phyloP scores from a whole-genome alignment of 1,140 invertebrate genomes.

The Akabosia matsudoensis region DNA sequence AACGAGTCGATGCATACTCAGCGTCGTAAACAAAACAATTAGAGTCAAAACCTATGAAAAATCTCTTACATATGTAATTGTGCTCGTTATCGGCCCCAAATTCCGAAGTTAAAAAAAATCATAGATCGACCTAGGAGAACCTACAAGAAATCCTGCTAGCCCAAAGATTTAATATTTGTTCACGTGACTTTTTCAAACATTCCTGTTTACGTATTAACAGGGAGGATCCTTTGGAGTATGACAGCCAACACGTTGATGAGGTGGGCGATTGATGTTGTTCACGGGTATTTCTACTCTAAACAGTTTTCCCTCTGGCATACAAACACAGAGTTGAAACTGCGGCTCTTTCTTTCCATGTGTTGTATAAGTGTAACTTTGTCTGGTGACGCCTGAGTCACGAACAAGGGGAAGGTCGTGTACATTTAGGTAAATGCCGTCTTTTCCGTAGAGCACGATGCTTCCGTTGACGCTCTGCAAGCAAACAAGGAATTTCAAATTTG shows the following conservation, averaged over 20 bases:
- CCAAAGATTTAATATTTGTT: too few relatives aligned
- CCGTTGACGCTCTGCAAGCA: slow-evolving; percentile 65
- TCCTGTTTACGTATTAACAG: background rate
- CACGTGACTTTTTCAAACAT: background rate
- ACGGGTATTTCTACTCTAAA: slow-evolving; percentile 68
- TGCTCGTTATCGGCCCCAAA: too few relatives aligned
- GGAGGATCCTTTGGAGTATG: slow-evolving; percentile 31
- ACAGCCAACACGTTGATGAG: slow-evolving; percentile 35
- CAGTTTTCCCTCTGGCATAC: slow-evolving; percentile 78
- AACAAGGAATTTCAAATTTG: background rate
- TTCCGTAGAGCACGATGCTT: slow-evolving; percentile 65
- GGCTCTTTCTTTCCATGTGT: slow-evolving; percentile 49
- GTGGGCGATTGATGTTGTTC: slow-evolving; percentile 30
- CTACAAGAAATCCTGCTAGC: too few relatives aligned
- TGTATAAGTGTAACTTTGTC: slow-evolving; percentile 47
- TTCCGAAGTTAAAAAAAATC: too few relatives aligned
- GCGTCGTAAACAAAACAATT: too few relatives aligned
- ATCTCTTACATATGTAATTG: too few relatives aligned
- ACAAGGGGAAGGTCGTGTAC: slow-evolving; percentile 68
- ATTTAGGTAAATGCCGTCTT: slow-evolving; percentile 68
- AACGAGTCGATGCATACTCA: too few relatives aligned
- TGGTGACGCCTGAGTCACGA: slow-evolving; percentile 52
- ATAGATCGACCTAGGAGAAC: too few relatives aligned
- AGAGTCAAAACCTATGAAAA: too few relatives aligned
- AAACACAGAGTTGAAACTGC: slow-evolving; percentile 81